Evolutionary conservation across 2,888 invertebrate species (phyloP).

Genomic region (Athalia rosae): DNA sequence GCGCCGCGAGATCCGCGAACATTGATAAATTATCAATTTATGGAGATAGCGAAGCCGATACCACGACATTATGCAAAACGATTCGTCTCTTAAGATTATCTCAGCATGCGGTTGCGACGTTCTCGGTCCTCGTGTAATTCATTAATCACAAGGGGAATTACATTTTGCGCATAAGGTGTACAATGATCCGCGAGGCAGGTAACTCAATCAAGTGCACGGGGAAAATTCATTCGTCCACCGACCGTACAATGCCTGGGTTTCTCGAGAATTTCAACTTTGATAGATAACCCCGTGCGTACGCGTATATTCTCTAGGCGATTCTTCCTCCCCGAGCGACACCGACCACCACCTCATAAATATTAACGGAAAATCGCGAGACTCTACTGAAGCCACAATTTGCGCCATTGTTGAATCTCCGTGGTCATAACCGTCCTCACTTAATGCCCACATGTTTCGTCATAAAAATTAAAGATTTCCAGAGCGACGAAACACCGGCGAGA

Average conservation of each 20-base stretch:
- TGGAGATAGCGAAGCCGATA: constrained; percentile 36
- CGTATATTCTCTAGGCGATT: too few species aligned
- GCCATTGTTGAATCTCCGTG: too few species aligned
- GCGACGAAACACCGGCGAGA: constrained; percentile 35
- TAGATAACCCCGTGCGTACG: too few species aligned
- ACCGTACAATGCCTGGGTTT: neutral
- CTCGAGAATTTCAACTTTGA: neutral
- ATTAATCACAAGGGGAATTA: constrained; percentile 37
- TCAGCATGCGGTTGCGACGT: constrained; percentile 4
- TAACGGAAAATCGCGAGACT: too few species aligned
- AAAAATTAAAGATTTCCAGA: constrained; percentile 66
- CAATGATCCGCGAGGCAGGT: constrained; percentile 17
- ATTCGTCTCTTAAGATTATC: constrained; percentile 37
- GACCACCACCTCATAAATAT: too few species aligned
- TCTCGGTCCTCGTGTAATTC: constrained; percentile 25
- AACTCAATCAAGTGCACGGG: constrained; percentile 13
- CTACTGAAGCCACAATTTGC: too few species aligned
- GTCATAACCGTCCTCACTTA: too few species aligned
- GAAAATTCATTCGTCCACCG: neutral
- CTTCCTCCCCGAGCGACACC: too few species aligned
- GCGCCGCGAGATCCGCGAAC: constrained; percentile 23
- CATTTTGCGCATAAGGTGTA: constrained; percentile 9
- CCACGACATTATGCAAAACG: constrained; percentile 37
- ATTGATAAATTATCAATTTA: constrained; percentile 42
- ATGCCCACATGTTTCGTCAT: constrained; percentile 46